Percentiles rank a stretch among this genome's conserved stretches.
Conservation (phyloP, 2,113 vertebrate genomes). For the Ivindomyrus marchei region DNA sequence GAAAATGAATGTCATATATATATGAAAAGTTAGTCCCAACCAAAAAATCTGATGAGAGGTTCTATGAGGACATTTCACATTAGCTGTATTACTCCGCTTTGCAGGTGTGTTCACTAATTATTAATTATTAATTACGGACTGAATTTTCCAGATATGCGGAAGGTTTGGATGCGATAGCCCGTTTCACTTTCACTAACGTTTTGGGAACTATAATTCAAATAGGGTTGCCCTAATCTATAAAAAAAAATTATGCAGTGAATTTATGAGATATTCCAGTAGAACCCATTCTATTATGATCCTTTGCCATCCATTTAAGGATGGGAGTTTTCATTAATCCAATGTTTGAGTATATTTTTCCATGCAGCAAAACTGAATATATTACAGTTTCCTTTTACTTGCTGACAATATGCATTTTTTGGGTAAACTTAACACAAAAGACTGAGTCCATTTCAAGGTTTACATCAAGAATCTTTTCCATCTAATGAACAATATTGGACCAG, state of each 20-base stretch:
- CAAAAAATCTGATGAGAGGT: too few species aligned
- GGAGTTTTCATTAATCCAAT: neutral
- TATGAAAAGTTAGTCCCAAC: too few species aligned
- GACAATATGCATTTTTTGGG: neutral
- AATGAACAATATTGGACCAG: neutral
- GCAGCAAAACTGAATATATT: neutral
- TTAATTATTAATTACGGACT: too few species aligned
- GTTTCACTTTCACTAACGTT: too few species aligned
- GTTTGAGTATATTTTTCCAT: neutral
- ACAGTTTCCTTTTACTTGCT: neutral
- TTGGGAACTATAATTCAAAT: neutral
- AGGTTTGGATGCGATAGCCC: too few species aligned
- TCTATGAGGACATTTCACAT: too few species aligned
- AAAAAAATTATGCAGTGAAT: neutral
- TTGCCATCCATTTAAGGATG: neutral
- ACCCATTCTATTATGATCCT: neutral
- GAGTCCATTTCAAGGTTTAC: neutral
- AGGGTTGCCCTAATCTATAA: neutral
- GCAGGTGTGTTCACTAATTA: too few species aligned
- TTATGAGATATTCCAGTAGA: neutral
- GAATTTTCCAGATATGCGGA: neutral
- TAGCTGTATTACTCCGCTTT: too few species aligned
- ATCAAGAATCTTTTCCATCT: neutral
- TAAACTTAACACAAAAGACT: neutral
- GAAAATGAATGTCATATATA: neutral